These are phyloP conservation scores for Mobula hypostoma DNA, from an alignment of 2,113 vertebrate genomes.

Conservation along the genomic window DNA sequence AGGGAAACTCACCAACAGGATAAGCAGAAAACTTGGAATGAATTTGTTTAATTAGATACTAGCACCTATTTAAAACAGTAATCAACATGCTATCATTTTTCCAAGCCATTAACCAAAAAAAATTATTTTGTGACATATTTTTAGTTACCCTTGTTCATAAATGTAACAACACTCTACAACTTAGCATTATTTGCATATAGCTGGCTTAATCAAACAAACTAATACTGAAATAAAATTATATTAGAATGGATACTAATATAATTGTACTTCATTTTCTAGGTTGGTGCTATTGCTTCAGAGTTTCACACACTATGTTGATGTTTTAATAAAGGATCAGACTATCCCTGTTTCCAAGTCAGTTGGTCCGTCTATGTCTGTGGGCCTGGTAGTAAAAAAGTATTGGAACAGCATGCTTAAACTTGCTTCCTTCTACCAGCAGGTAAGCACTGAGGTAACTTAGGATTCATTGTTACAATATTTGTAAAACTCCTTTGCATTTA, in stretches of 20 bases:
- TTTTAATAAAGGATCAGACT: conserved; percentile 44
- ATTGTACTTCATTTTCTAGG: conserved; percentile 49
- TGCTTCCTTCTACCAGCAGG: conserved; percentile 48
- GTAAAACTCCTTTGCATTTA: not conserved
- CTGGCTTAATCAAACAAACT: not conserved
- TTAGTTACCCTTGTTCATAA: not conserved
- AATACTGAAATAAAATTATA: not conserved
- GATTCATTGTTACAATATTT: not conserved
- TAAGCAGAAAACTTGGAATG: not conserved
- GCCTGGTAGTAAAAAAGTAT: conserved; percentile 69
- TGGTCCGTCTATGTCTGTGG: conserved; percentile 67
- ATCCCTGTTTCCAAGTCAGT: conserved; percentile 40
- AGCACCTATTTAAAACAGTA: too few species aligned
- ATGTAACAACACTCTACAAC: not conserved
- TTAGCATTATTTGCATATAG: not conserved
- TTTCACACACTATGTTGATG: conserved; percentile 62
- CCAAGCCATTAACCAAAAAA: not conserved
- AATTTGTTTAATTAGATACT: not conserved
- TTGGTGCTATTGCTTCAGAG: conserved; percentile 84
- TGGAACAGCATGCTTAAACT: conserved; percentile 72
- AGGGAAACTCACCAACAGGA: not conserved
- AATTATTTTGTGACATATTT: not conserved
- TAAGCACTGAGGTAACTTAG: conserved; percentile 39
- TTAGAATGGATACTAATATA: not conserved
- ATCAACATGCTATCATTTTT: not conserved